Evolutionary conservation across 2,113 vertebrate genomes (phyloP).

Genomic region (Sinocyclocheilus anshuiensis): DNA sequence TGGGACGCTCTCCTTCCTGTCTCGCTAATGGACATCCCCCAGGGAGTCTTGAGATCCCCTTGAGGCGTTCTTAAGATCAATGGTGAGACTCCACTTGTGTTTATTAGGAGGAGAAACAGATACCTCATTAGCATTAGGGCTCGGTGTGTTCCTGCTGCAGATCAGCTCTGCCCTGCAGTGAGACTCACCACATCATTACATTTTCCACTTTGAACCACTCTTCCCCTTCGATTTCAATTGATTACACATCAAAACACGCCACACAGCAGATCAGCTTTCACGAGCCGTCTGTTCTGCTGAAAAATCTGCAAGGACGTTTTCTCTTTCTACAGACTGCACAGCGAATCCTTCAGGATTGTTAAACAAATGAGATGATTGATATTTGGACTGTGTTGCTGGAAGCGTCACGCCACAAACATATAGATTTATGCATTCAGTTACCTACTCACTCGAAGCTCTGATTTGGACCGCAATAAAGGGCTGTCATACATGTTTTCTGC

Average conservation of each 20-base stretch:
- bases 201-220: slow-evolving; percentile 58
- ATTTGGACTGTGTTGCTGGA: not conserved
- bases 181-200: slow-evolving; percentile 52
- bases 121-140: slow-evolving; percentile 49
- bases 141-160: slow-evolving; percentile 54
- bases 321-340: not conserved
- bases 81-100: slow-evolving; percentile 30
- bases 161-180: slow-evolving; percentile 62
- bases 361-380: slow-evolving; percentile 35
- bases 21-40: slow-evolving; percentile 53
- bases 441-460: slow-evolving; percentile 25
- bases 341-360: not conserved
- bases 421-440: slow-evolving; percentile 9
- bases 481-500: slow-evolving; percentile 12
- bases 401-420: not conserved
- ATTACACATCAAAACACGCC: slow-evolving; percentile 67
- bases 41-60: slow-evolving; percentile 39
- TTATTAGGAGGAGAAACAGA: slow-evolving; percentile 58
- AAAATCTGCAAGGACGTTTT: slow-evolving; percentile 5
- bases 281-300: slow-evolving; percentile 26
- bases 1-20: slow-evolving; percentile 54
- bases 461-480: slow-evolving; percentile 12
- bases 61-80: slow-evolving; percentile 57
- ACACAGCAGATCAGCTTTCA: slow-evolving; percentile 55
- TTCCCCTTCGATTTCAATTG: slow-evolving; percentile 66